Percentiles rank a stretch among this genome's conserved stretches.
Conservation (phyloP, 2,888 invertebrate species). For the Drosophila siamana region DNA sequence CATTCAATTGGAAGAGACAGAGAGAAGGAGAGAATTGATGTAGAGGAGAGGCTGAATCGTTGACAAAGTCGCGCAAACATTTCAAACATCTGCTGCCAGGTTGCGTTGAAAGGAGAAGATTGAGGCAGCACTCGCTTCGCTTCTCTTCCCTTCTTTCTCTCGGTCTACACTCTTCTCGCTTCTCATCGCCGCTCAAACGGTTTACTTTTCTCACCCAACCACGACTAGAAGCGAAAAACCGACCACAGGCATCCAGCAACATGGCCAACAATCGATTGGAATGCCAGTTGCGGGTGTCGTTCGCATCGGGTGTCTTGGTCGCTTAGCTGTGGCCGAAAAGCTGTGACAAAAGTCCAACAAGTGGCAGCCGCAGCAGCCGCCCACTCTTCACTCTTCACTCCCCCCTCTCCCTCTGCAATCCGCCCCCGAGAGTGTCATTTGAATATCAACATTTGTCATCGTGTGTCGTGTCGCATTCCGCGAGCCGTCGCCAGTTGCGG, state of each 20-base stretch:
- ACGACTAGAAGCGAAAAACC: constrained; percentile 21
- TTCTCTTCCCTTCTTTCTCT: not conserved
- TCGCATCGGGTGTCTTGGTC: constrained; percentile 24
- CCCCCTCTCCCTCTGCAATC: no score
- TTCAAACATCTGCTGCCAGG: constrained; percentile 68
- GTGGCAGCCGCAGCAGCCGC: constrained; percentile 44
- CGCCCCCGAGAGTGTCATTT: constrained; percentile 71
- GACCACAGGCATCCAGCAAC: constrained; percentile 59
- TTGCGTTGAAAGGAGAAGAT: constrained; percentile 53
- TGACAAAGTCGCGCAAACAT: constrained; percentile 74
- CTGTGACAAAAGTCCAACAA: constrained; percentile 62
- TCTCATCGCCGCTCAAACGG: constrained; percentile 38
- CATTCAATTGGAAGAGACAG: constrained; percentile 58
- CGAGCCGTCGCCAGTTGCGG: constrained; percentile 56
- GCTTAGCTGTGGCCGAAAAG: constrained; percentile 29
- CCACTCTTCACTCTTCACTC: constrained; percentile 11
- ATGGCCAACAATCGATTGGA: constrained; percentile 74
- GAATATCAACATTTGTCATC: constrained; percentile 82
- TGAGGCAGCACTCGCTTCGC: constrained; percentile 13
- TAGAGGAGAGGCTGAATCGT: constrained; percentile 28
- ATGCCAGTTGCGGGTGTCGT: constrained; percentile 70
- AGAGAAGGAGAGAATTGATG: not conserved
- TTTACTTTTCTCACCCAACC: constrained; percentile 72
- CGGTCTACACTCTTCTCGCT: not conserved
- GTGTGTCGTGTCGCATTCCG: constrained; percentile 79